These are phyloP conservation scores for Emys orbicularis DNA, from an alignment of 2,797 vertebrate genomes.

Conservation along the genomic window DNA sequence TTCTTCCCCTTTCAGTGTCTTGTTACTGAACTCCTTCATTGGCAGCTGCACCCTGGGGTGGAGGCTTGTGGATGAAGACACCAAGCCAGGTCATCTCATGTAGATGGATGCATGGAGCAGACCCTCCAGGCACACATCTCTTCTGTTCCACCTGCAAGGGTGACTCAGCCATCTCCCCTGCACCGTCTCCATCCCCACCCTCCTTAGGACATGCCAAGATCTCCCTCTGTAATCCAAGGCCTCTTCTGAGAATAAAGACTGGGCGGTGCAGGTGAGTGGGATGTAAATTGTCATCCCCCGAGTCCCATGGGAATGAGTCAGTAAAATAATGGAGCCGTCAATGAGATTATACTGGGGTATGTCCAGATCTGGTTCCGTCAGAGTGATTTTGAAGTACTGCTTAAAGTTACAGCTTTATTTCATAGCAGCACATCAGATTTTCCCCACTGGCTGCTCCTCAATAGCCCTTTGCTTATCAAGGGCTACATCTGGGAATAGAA, in stretches of 20 bases:
- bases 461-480: too few species aligned
- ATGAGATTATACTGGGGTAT: not conserved
- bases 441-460: too few species aligned
- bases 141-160: not conserved
- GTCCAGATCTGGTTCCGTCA: not conserved
- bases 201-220: not conserved
- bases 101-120: not conserved
- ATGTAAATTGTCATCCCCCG: not conserved
- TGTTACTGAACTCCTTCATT: fast-evolving
- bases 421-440: too few species aligned
- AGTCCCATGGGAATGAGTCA: not conserved
- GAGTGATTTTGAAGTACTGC: too few species aligned
- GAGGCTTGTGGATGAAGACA: not conserved
- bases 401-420: too few species aligned
- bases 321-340: not conserved
- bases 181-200: not conserved
- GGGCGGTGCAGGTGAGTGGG: not conserved
- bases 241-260: not conserved
- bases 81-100: not conserved
- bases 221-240: not conserved
- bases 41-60: fast-evolving
- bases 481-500: too few species aligned
- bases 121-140: not conserved
- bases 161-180: not conserved
- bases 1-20: not conserved